Evolutionary conservation across 2,113 vertebrate genomes (phyloP).

Genomic region (Tylochromis polylepis): DNA sequence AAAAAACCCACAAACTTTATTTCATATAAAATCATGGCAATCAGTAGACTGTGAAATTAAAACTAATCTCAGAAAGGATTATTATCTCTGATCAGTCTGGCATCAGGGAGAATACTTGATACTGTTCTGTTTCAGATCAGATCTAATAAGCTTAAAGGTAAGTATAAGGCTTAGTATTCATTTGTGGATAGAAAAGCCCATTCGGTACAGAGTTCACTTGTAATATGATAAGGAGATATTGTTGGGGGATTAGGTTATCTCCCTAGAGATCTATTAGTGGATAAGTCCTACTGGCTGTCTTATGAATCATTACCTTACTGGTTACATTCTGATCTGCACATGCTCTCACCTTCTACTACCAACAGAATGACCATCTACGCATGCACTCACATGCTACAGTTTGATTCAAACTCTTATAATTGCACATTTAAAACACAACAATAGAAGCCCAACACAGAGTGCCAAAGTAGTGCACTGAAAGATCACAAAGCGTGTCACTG

Average conservation of each 20-base stretch:
- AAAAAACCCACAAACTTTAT: background rate
- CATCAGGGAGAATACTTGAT: constrained; percentile 56
- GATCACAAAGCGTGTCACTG: background rate
- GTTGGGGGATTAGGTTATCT: constrained; percentile 74
- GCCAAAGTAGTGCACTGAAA: background rate
- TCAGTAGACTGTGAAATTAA: constrained; percentile 39
- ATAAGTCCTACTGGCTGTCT: constrained; percentile 60
- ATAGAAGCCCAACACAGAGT: background rate
- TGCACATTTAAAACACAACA: background rate
- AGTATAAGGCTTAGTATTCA: constrained; percentile 63
- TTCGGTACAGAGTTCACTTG: constrained; percentile 71
- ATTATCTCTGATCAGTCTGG: constrained; percentile 56
- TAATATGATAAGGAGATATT: constrained; percentile 74
- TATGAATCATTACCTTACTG: constrained; percentile 63
- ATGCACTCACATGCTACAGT: background rate
- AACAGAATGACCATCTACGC: constrained; percentile 4
- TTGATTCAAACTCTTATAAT: background rate
- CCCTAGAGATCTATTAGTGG: constrained; percentile 68
- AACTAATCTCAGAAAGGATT: constrained; percentile 50
- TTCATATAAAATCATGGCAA: background rate
- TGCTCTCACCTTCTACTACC: constrained; percentile 2
- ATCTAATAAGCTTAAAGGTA: constrained; percentile 72
- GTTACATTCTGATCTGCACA: constrained; percentile 44
- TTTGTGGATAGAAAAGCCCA: constrained; percentile 61
- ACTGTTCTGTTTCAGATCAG: constrained; percentile 60